phyloP scores from a whole-genome alignment of 2,113 vertebrate species.

The Saccopteryx leptura region DNA sequence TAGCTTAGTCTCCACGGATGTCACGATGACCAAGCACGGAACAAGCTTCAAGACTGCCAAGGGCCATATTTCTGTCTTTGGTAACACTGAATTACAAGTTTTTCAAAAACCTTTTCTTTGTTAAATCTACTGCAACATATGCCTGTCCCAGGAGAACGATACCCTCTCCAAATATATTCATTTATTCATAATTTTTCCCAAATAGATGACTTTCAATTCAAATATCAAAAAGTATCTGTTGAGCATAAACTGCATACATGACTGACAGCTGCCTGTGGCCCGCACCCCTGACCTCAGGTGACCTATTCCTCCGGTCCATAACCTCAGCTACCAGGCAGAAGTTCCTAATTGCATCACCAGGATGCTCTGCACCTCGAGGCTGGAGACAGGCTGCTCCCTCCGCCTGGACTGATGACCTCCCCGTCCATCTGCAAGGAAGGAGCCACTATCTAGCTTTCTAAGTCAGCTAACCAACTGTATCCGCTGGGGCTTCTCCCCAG shows the following conservation, averaged over 20 bases:
- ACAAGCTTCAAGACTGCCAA: neutral
- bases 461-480: too few species aligned
- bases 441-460: neutral
- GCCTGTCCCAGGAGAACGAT: neutral
- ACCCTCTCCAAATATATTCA: neutral
- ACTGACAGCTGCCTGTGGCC: neutral
- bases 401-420: too few species aligned
- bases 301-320: neutral
- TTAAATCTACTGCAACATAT: neutral
- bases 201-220: neutral
- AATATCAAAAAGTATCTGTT: neutral
- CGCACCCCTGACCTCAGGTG: neutral
- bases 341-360: neutral
- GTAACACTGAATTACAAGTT: neutral
- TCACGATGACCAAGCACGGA: neutral
- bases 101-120: neutral
- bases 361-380: neutral
- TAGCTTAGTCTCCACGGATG: neutral
- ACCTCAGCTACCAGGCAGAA: neutral
- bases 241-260: neutral
- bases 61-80: neutral
- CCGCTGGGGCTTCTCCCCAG: neutral
- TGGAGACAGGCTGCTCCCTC: neutral
- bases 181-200: neutral
- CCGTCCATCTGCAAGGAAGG: neutral